Conservation (phyloP, 2,797 vertebrate species). For the Neomorphus geoffroyi region DNA sequence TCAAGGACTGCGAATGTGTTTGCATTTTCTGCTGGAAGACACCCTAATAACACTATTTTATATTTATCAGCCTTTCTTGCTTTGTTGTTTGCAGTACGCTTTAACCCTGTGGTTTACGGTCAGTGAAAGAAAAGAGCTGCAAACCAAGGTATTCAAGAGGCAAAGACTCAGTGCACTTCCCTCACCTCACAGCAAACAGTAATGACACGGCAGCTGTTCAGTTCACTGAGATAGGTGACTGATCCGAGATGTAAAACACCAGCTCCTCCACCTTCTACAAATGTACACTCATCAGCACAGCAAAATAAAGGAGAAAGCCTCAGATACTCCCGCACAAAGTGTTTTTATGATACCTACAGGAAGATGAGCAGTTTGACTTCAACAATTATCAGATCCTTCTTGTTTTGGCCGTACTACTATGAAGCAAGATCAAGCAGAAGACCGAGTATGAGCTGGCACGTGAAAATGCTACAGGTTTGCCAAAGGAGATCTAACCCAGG, state of each 20-base stretch:
- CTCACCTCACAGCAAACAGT: neutral
- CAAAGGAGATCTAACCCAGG: neutral
- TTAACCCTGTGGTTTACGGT: conserved; percentile 76
- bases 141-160: conserved; percentile 13
- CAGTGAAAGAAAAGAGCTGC: conserved; percentile 66
- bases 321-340: neutral
- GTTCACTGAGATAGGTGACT: neutral
- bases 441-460: neutral
- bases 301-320: neutral
- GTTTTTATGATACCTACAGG: neutral
- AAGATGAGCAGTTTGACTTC: neutral
- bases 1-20: conserved; percentile 68
- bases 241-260: neutral
- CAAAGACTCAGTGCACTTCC: neutral
- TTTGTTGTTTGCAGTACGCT: conserved; percentile 69
- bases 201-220: neutral
- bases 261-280: neutral
- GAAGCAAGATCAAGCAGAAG: neutral
- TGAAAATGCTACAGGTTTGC: neutral
- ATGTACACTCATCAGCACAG: neutral
- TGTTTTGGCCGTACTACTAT: neutral
- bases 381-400: neutral
- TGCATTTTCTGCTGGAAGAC: conserved; percentile 72
- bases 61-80: conserved; percentile 61
- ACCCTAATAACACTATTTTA: neutral